Evolutionary conservation across 2,113 vertebrate genomes (phyloP), one percentile per base, ranked within the genome.

Genomic region (Trogon melanurus): DNA sequence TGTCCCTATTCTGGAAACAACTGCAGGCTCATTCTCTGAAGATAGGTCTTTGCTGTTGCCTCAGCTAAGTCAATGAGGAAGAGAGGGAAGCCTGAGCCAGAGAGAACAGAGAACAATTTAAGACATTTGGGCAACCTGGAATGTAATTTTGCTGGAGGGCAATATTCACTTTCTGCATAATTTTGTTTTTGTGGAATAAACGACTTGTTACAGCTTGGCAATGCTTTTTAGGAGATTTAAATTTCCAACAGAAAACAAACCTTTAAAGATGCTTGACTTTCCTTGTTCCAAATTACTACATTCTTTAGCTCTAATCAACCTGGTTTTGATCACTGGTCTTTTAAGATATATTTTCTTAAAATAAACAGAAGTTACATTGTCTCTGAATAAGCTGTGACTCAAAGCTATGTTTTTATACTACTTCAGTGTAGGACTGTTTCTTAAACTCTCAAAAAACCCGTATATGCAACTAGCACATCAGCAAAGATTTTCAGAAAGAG

Each of bases 191-290:
- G 54, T 18, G 53, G 27, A 88, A 91, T 34, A 93, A 75, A 95
- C 65, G 60, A 78, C 90, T 91, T 84, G 83, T 88, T 88, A 76
- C 64, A 70, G n/a, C 78, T 88, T 92, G 90, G 90, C 66, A 95
- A 64, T 50, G 50, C 45, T 88, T 83, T 82, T 93, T 54, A 94
- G 34, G 45, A 82, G 30, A 91, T 85, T 64, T 81, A 81, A 74
- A 95, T 93, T 95, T 89, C 74, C 88, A 89, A 75, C 19, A 93
- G 89, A 94, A 97, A 85, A 75, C 16, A 93, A 96, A 62, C 16
- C 3, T 16, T 89, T 79, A 51, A 65, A 95, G 66, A 91, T 66
- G 61, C 47, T 76, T 82, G 34, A n/a, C 67, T 90, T 88, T 34
- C n/a, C 79, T 88, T 92, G 54, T 66, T 89, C 69, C 20, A 94